Percentiles rank a stretch among this genome's conserved stretches.
Conservation (phyloP, 2,888 invertebrate species). For the Eretmocerus hayati region DNA sequence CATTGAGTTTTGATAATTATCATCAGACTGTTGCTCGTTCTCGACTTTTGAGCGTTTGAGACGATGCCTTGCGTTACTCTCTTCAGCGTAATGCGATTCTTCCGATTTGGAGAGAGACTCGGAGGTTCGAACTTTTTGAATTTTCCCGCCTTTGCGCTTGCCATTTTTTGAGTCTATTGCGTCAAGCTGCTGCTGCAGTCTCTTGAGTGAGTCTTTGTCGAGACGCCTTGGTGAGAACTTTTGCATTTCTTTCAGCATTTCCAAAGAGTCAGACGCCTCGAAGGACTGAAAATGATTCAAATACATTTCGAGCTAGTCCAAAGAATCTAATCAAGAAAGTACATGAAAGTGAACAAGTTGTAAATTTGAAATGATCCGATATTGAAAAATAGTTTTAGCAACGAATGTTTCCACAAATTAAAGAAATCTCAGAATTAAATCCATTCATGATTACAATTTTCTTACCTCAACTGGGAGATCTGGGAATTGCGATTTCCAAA, state of each 20-base stretch:
- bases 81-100: slow-evolving; percentile 30
- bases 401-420: neutral
- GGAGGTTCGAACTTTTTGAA: slow-evolving; percentile 32
- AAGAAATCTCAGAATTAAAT: neutral
- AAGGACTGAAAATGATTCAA: slow-evolving; percentile 10
- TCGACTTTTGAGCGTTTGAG: slow-evolving; percentile 37
- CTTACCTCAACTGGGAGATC: slow-evolving; percentile 12
- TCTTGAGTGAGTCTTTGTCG: slow-evolving; percentile 32
- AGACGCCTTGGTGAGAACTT: slow-evolving; percentile 23
- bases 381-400: no score
- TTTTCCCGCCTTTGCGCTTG: slow-evolving; percentile 38
- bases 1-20: slow-evolving; percentile 31
- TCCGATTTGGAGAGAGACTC: slow-evolving; percentile 25
- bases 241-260: slow-evolving; percentile 11
- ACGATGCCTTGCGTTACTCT: slow-evolving; percentile 29
- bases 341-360: no score
- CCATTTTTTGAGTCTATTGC: slow-evolving; percentile 30
- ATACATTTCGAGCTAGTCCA: neutral
- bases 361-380: no score
- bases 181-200: slow-evolving; percentile 24
- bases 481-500: slow-evolving; percentile 28
- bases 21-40: slow-evolving; percentile 27
- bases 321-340: no score
- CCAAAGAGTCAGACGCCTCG: slow-evolving; percentile 10
- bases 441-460: no score